A percentile compares a stretch with the other conserved stretches of the same genome.
phyloP scores from a whole-genome alignment of 2,888 invertebrate species.

The Nasonovia ribisnigri region DNA sequence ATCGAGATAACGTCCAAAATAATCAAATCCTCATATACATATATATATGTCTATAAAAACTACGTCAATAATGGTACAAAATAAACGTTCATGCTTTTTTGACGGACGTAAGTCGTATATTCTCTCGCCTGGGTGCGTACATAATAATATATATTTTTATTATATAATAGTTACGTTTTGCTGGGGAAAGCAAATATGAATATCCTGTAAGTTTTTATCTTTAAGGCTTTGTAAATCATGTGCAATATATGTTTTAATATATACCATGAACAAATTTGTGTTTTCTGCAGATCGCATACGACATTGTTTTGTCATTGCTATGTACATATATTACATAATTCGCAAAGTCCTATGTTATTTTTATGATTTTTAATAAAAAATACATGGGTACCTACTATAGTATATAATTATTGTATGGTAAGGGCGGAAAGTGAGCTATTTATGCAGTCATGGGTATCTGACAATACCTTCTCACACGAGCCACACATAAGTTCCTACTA shows the following conservation, averaged over 20 bases:
- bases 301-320: neutral
- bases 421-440: neutral
- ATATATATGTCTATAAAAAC: neutral
- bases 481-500: neutral
- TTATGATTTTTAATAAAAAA: neutral
- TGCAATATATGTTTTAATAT: neutral
- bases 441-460: neutral
- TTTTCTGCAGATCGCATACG: neutral
- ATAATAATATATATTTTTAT: neutral
- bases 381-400: neutral
- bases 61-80: neutral
- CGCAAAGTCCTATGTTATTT: neutral
- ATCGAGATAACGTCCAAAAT: neutral
- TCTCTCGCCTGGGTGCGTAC: neutral
- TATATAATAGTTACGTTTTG: neutral
- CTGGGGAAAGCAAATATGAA: neutral
- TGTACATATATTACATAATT: neutral
- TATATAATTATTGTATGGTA: neutral
- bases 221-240: neutral
- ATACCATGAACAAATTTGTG: too few species aligned
- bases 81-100: neutral
- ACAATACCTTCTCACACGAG: neutral
- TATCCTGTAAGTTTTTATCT: neutral
- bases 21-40: neutral
- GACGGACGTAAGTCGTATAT: neutral